Conservation (phyloP, 2,888 invertebrate genomes). For the Dascillus cervinus region DNA sequence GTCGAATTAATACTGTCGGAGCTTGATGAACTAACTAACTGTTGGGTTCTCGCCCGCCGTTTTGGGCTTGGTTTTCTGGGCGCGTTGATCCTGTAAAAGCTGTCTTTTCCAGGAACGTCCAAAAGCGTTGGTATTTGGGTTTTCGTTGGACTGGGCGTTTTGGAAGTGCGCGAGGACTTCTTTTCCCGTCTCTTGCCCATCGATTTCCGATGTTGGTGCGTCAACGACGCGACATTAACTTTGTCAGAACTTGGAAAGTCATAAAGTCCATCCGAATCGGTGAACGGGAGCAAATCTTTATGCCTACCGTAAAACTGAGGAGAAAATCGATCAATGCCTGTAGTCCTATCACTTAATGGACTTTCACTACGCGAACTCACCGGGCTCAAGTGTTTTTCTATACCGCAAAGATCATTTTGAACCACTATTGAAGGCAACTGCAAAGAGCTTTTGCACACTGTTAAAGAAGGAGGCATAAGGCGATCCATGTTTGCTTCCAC, state of each 20-base stretch:
- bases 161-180: conserved; percentile 45
- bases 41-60: conserved; percentile 47
- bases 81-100: conserved; percentile 32
- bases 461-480: conserved; percentile 23
- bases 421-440: conserved; percentile 56
- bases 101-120: conserved; percentile 51
- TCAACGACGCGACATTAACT: conserved; percentile 39
- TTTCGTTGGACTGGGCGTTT: conserved; percentile 50
- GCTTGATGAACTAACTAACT: conserved; percentile 51
- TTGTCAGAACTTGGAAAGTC: conserved; percentile 73
- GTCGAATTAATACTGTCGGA: conserved; percentile 54
- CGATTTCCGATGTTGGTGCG: conserved; percentile 52
- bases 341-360: conserved; percentile 64
- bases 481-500: conserved; percentile 48
- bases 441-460: conserved; percentile 41
- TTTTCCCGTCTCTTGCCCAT: conserved; percentile 57
- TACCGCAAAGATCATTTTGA: conserved; percentile 45
- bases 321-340: conserved; percentile 57
- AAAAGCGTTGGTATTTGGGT: conserved; percentile 50
- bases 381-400: conserved; percentile 56
- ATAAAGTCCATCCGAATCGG: conserved; percentile 73
- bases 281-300: conserved; percentile 56
- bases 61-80: conserved; percentile 52
- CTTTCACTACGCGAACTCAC: conserved; percentile 74
- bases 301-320: conserved; percentile 65